phyloP scores from a whole-genome alignment of 2,888 invertebrate genomes.

The Carabus problematicus region DNA sequence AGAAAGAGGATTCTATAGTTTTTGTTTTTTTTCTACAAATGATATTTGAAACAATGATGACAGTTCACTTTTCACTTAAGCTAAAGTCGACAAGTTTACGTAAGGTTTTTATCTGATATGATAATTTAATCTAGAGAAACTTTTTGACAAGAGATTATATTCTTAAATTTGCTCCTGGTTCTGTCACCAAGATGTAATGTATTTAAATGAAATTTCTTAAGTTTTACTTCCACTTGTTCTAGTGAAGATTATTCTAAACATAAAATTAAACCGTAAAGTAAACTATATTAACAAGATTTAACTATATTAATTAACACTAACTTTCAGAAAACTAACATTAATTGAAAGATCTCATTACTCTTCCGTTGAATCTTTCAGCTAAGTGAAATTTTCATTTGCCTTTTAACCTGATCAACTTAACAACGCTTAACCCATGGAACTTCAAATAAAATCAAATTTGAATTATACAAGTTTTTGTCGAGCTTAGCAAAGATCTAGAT shows the following conservation, averaged over 20 bases:
- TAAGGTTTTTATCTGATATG: neutral
- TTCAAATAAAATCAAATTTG: too few species aligned
- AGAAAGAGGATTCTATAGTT: too few species aligned
- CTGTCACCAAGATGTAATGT: constrained; percentile 19
- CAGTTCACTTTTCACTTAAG: too few species aligned
- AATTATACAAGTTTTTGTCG: too few species aligned
- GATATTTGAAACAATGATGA: too few species aligned
- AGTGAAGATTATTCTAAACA: constrained; percentile 17
- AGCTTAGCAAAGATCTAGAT: too few species aligned
- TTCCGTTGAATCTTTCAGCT: neutral
- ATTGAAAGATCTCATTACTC: neutral
- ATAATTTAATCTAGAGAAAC: constrained; percentile 33
- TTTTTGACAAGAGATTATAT: constrained; percentile 33
- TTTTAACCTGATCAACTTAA: constrained; percentile 9
- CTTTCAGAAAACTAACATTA: constrained; percentile 3
- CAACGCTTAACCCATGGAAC: neutral
- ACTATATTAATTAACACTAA: neutral
- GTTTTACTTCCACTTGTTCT: constrained; percentile 7
- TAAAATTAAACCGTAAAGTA: constrained; percentile 15
- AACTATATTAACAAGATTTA: constrained; percentile 10
- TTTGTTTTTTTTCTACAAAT: too few species aligned
- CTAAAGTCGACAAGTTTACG: too few species aligned
- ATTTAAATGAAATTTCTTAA: constrained; percentile 35
- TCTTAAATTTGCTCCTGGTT: constrained; percentile 22
- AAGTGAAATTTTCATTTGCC: neutral